Conservation (phyloP, 1,140 invertebrate genomes). For the Matsumurasca onukii region DNA sequence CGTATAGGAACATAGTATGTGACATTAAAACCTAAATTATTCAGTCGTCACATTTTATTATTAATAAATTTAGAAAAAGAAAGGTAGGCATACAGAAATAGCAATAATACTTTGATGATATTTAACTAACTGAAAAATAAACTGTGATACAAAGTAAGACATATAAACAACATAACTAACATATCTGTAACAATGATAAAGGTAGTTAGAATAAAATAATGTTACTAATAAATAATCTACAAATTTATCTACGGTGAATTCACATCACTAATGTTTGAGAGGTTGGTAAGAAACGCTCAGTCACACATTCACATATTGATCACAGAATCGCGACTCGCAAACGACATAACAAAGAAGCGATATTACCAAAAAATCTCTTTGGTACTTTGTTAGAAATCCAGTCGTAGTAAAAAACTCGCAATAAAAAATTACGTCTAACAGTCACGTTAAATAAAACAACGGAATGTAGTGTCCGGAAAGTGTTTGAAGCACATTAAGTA, state of each 20-base stretch:
- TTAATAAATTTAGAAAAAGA: too few species aligned
- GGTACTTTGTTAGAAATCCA: conserved; percentile 17
- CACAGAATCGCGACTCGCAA: not conserved
- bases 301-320: conserved; percentile 6
- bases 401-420: not conserved
- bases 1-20: too few species aligned
- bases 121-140: not conserved
- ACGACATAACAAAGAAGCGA: not conserved
- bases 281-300: not conserved
- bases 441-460: conserved; percentile 18
- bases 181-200: not conserved
- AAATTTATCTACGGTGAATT: not conserved
- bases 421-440: not conserved
- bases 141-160: not conserved
- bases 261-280: not conserved
- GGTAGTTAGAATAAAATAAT: not conserved
- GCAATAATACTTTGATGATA: not conserved
- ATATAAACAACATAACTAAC: not conserved
- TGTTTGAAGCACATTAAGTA: conserved; percentile 21
- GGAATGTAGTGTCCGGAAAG: not conserved
- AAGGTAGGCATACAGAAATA: too few species aligned
- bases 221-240: not conserved
- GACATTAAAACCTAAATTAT: too few species aligned
- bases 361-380: conserved; percentile 19
- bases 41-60: too few species aligned